Evolutionary conservation across 2,888 invertebrate species (phyloP), one percentile per base, ranked within the genome.

Genomic region (Allacma fusca): DNA sequence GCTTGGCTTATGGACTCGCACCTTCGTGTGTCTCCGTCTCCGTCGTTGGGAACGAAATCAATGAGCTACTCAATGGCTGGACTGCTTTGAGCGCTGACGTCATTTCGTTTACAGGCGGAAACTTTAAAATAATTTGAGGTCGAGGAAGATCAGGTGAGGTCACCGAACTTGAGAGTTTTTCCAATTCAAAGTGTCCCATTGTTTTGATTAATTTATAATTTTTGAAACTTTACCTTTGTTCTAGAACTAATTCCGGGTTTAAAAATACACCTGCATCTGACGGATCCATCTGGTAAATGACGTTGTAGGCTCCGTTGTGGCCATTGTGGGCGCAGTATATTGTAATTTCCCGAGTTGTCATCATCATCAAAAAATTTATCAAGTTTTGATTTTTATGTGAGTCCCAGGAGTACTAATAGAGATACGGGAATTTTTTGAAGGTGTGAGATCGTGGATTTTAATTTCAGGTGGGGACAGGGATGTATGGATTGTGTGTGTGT

Each of bases 121-220:
- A 68, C 28, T 68, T 34, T 40, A 19, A 68, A 68, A 68, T 68
- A 2, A 68, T 68, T 68, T 68, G 68, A 68, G 68, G 68, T 68
- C 68, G 68, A 68, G 40, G 23, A 68, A 68, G 68, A 68, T 68
- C 68, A 68, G 68, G 68, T 68, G 68, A 68, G 68, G 68, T 68
- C 68, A 68, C 40, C 68, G 68, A 68, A 68, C 68, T 40, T 68
- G 23, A 40, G 40, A 40, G 40, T 68, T 67, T 68, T 68, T 68
- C 24, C 1, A 62, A 62, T 62, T 23, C 2, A 24, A 23, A n/a
- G 9, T 24, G 16, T 50, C 1, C 19, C 9, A 50, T 62, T 62
- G 24, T 62, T 62, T 62, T 62, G n/a, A 19, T 50, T 50, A 12
- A n/a, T 62, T 24, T 62, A 4, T 21, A 62, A 24, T 9, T 62